Percentiles rank a stretch among this genome's conserved stretches.
These are phyloP conservation scores for Echinops telfairi DNA, from an alignment of 2,113 vertebrate species.

Conservation along the genomic window DNA sequence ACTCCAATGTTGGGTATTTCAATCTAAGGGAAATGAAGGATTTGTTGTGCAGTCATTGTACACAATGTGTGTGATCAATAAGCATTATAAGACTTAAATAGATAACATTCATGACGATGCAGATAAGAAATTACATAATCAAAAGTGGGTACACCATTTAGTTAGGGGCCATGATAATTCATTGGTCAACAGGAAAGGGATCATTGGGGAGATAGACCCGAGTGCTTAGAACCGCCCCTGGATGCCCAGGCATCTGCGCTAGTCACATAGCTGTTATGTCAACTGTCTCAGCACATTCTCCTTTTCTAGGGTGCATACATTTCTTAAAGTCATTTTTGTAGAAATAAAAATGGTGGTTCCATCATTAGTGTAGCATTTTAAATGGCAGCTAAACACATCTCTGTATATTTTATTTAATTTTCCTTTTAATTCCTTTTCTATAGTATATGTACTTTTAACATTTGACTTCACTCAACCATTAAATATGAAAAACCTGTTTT, in stretches of 20 bases:
- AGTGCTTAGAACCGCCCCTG: background rate
- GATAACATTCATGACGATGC: background rate
- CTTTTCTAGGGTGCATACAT: background rate
- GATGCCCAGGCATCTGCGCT: background rate
- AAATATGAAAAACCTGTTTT: background rate
- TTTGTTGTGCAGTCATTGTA: no score
- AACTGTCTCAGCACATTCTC: background rate
- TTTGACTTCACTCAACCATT: constrained; percentile 19
- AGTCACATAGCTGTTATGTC: background rate
- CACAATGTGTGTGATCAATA: background rate
- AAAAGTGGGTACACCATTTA: background rate
- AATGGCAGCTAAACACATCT: background rate
- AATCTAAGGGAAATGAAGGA: background rate
- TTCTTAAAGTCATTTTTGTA: background rate
- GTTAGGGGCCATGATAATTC: background rate
- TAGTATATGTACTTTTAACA: background rate
- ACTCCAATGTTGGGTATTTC: background rate
- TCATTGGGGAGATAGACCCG: background rate
- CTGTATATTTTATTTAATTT: background rate
- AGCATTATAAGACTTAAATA: background rate
- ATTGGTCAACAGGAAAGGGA: background rate
- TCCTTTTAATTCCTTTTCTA: background rate
- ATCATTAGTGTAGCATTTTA: background rate
- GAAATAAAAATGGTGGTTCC: background rate
- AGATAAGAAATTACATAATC: background rate